These are phyloP conservation scores for Melanotaenia pygmaea DNA, from an alignment of 2,797 vertebrate species.

Conservation along the genomic window DNA sequence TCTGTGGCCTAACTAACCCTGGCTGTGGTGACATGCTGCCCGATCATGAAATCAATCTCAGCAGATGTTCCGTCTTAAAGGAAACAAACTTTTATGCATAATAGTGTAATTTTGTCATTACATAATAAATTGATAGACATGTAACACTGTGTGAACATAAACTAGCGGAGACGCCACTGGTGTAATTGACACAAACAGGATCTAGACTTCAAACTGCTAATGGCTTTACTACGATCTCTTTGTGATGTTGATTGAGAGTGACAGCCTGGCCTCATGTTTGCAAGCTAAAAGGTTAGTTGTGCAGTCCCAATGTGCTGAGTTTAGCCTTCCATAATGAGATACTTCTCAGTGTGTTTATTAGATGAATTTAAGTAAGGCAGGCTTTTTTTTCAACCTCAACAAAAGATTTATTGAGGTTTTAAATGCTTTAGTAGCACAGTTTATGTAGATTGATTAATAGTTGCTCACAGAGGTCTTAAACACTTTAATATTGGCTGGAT, in stretches of 20 bases:
- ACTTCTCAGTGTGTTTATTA: constrained; percentile 26
- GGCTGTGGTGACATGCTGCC: constrained; percentile 53
- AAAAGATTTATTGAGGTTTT: constrained; percentile 2
- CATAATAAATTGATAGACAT: constrained; percentile 60
- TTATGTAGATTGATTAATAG: constrained; percentile 7
- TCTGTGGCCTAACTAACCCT: constrained; percentile 58
- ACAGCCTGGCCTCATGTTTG: constrained; percentile 67
- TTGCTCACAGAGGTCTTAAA: neutral
- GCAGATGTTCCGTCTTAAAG: constrained; percentile 69
- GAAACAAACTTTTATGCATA: constrained; percentile 68
- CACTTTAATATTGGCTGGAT: neutral
- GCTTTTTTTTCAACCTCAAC: neutral
- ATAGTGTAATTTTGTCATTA: constrained; percentile 66
- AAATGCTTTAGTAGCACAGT: neutral
- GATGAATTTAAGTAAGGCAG: constrained; percentile 9
- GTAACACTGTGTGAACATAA: constrained; percentile 41
- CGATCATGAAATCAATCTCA: constrained; percentile 62
- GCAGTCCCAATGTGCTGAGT: constrained; percentile 42
- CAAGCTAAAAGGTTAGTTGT: constrained; percentile 52
- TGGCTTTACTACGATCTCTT: constrained; percentile 58
- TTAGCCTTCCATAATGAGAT: constrained; percentile 33
- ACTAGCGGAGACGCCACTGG: constrained; percentile 46
- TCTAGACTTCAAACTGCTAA: constrained; percentile 58
- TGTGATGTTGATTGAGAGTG: constrained; percentile 62
- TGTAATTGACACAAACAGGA: constrained; percentile 67